Evolutionary conservation across 2,888 invertebrate genomes (phyloP).

Genomic region (Zaprionus obscuricornis): DNA sequence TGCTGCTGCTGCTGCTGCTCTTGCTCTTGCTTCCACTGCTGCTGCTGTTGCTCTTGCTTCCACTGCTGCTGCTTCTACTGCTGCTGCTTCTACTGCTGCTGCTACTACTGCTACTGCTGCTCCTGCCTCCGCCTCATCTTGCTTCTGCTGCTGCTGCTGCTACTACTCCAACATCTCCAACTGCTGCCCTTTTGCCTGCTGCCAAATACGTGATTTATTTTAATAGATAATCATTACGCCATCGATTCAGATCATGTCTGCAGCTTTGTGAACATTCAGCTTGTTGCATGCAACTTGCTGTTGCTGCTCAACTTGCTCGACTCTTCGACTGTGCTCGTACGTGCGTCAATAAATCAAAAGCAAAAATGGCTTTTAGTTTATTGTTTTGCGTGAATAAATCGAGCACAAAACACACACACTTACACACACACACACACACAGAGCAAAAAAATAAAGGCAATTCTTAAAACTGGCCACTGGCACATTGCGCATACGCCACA

Average conservation of each 20-base stretch:
- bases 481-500: slow-evolving; percentile 55
- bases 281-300: slow-evolving; percentile 55
- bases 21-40: background rate
- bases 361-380: slow-evolving; percentile 75
- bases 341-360: slow-evolving; percentile 74
- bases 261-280: slow-evolving; percentile 32
- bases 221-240: slow-evolving; percentile 80
- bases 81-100: no score
- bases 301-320: background rate
- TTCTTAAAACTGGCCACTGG: background rate
- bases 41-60: no score
- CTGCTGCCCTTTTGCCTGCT: slow-evolving; percentile 33
- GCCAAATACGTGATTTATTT: slow-evolving; percentile 80
- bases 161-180: background rate
- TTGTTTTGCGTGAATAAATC: slow-evolving; percentile 60
- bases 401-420: slow-evolving; percentile 20
- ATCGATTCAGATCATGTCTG: slow-evolving; percentile 73
- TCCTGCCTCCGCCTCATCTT: no score
- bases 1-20: background rate
- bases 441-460: background rate
- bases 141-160: background rate
- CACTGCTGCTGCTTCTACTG: no score
- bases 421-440: background rate
- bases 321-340: slow-evolving; percentile 32
- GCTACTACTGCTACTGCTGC: no score